phyloP scores from a whole-genome alignment of 1,140 invertebrate species.

The Eupristina koningsbergeri region DNA sequence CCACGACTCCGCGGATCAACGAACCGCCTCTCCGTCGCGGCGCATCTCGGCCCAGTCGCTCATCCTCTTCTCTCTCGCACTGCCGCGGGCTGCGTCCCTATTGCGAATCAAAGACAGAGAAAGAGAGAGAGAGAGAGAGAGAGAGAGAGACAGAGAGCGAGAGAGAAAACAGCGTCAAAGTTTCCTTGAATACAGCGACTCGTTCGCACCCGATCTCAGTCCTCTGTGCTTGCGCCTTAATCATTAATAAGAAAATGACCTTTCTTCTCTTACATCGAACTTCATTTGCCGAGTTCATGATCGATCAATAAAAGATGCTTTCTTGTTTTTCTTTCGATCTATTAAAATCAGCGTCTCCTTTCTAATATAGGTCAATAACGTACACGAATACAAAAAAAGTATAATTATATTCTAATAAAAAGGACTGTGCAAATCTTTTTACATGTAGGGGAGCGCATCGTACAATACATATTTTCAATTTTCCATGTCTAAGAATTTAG shows the following conservation, averaged over 20 bases:
- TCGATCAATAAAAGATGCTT: too few relatives aligned
- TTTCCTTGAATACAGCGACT: constrained; percentile 28
- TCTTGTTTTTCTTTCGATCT: not conserved
- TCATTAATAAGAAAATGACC: not conserved
- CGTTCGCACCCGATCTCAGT: not conserved
- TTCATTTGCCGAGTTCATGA: too few relatives aligned
- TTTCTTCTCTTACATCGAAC: too few relatives aligned
- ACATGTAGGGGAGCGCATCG: too few relatives aligned
- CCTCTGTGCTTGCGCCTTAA: not conserved
- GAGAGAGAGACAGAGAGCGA: constrained; percentile 42
- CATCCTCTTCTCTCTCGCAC: constrained; percentile 48
- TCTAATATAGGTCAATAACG: too few relatives aligned
- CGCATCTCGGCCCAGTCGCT: constrained; percentile 50
- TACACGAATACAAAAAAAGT: too few relatives aligned
- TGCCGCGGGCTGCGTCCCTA: constrained; percentile 51
- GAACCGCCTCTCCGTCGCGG: constrained; percentile 58
- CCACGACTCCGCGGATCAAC: constrained; percentile 62
- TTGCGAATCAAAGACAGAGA: constrained; percentile 14
- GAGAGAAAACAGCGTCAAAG: constrained; percentile 29
- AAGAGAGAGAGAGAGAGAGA: constrained; percentile 41
- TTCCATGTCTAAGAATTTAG: too few relatives aligned
- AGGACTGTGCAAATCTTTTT: too few relatives aligned
- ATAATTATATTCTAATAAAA: too few relatives aligned
- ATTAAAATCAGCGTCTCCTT: too few relatives aligned
- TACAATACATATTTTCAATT: too few relatives aligned